Evolutionary conservation across 2,888 invertebrate species (phyloP), one percentile per base, ranked within the genome.

Genomic region (Nesidiocoris tenuis): DNA sequence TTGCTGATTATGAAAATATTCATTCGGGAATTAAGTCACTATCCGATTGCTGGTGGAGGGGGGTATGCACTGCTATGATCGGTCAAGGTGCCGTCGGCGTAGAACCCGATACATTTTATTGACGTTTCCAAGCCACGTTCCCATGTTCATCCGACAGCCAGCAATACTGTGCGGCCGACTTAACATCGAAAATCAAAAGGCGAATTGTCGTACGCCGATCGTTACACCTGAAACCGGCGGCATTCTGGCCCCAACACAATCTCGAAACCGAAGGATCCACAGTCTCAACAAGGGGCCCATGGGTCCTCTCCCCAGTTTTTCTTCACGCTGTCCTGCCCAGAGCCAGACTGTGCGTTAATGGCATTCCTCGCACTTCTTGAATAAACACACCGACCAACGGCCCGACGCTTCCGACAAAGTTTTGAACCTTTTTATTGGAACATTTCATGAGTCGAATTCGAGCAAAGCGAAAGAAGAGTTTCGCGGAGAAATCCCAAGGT

Each of bases 351-450:
- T 25, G 70, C 59, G 56, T 65, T 70, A 70, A 70, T 70, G 59
- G 59, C 70, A 70, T 70, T 70, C 70, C 24, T 70, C 70, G 70
- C 70, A 70, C 70, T 70, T 70, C 70, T 70, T 22, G 70, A 70
- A 70, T 70, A 70, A 70, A 70, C 70, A 67, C 67, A 23, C 70
- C 59, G 54, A n/a, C 65, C n/a, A 3, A 3, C 39, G 25, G 16
- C 1, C 12, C 21, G 22, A 22, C 21, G 22, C 67, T 39, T 39
- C 39, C 39, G 39, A 39, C 39, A 39, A 39, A 39, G 39, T 39
- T 39, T 39, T 12, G 39, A 3, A 39, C 39, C 39, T 39, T 39
- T 39, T 39, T 39, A 39, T 39, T 12, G 39, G 12, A 39, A 39
- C 39, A 39, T 39, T 39, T 39, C 39, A 12, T 7, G 5, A 3